Percentiles rank a stretch among this genome's conserved stretches.
These are phyloP conservation scores for Melinaea marsaeus DNA, from an alignment of 2,888 invertebrate species.

Conservation along the genomic window DNA sequence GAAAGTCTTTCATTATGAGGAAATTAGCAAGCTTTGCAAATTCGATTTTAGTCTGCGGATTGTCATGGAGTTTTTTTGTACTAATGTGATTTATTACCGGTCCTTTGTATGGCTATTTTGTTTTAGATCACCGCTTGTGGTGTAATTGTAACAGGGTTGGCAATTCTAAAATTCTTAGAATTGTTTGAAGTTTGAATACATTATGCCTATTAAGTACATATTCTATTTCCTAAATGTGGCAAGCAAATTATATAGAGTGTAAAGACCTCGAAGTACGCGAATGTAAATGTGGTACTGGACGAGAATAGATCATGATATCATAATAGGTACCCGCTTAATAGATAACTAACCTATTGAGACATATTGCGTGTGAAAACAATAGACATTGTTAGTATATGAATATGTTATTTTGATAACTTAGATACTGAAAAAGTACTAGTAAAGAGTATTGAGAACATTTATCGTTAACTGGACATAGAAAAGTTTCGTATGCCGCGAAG, in stretches of 20 bases:
- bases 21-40: constrained; percentile 39
- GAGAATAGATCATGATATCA: constrained; percentile 71
- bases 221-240: constrained; percentile 30
- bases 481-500: constrained; percentile 1
- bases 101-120: constrained; percentile 58
- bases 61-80: constrained; percentile 61
- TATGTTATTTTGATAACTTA: too few relatives aligned
- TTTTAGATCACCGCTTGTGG: constrained; percentile 69
- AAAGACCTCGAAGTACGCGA: constrained; percentile 57
- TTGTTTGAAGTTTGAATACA: constrained; percentile 3
- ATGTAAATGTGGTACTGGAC: constrained; percentile 55
- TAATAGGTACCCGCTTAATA: constrained; percentile 53
- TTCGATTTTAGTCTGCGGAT: constrained; percentile 61
- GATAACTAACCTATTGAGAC: constrained; percentile 44
- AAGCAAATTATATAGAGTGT: constrained; percentile 44
- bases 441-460: too few relatives aligned
- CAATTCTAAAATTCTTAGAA: constrained; percentile 16
- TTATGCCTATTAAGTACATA: not conserved
- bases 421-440: too few relatives aligned
- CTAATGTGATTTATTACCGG: constrained; percentile 63
- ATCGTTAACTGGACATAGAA: too few relatives aligned
- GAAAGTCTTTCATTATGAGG: constrained; percentile 59
- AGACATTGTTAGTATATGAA: too few relatives aligned
- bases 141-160: constrained; percentile 53
- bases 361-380: constrained; percentile 19